These are phyloP conservation scores for Oscheius myriophilus DNA, from an alignment of 2,888 invertebrate genomes.

Conservation along the genomic window DNA sequence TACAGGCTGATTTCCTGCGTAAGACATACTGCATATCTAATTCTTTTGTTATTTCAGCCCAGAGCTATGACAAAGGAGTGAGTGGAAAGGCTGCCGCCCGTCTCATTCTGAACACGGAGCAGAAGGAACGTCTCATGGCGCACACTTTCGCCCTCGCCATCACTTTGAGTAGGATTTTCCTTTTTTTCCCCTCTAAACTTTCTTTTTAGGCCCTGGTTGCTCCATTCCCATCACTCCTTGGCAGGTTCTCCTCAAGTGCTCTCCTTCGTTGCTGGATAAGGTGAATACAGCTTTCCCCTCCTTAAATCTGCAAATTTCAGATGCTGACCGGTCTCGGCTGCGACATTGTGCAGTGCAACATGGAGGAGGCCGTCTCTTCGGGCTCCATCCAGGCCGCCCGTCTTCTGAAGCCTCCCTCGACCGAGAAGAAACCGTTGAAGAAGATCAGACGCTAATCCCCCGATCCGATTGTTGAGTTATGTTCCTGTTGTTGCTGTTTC, in stretches of 20 bases:
- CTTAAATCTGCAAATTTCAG: conserved; percentile 27
- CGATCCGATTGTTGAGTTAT: too few relatives aligned
- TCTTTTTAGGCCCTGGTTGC: conserved; percentile 13
- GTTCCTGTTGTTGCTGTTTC: too few relatives aligned
- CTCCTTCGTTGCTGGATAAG: conserved; percentile 23
- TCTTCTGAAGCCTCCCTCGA: conserved; percentile 38
- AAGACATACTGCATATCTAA: conserved; percentile 6
- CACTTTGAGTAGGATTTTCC: conserved; percentile 19
- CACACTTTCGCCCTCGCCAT: conserved; percentile 46
- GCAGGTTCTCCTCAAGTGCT: conserved; percentile 16
- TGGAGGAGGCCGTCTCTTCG: conserved; percentile 31
- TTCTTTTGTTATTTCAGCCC: conserved; percentile 29
- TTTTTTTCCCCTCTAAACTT: background rate
- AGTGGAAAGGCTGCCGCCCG: conserved; percentile 31
- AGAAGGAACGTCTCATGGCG: conserved; percentile 48
- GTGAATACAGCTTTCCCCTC: conserved; percentile 1
- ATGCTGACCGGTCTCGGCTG: conserved; percentile 46
- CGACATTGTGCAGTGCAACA: conserved; percentile 35
- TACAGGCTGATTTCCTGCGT: conserved; percentile 42
- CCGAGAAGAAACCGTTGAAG: conserved; percentile 6
- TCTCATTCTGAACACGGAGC: conserved; percentile 34
- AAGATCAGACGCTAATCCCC: conserved; percentile 6
- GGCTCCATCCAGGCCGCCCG: conserved; percentile 41
- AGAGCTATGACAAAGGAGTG: conserved; percentile 27
- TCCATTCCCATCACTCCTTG: conserved; percentile 25